Evolutionary conservation across 2,888 invertebrate genomes (phyloP).

Genomic region (Ernsta delagoae): DNA sequence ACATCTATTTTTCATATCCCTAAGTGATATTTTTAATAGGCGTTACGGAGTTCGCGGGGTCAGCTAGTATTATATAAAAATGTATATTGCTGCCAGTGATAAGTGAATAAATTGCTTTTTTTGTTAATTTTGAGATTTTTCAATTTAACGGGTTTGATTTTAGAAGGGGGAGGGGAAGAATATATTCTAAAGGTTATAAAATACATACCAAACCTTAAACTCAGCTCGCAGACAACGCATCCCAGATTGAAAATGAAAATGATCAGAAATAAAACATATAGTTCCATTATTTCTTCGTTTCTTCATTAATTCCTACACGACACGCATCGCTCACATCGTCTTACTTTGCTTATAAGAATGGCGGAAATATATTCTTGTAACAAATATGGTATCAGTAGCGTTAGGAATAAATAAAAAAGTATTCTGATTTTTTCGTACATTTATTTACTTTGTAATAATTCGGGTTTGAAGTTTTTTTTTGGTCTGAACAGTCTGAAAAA

Average conservation of each 20-base stretch:
- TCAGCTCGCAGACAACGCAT: constrained; percentile 66
- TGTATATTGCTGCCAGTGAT: too few relatives aligned
- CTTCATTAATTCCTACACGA: constrained; percentile 49
- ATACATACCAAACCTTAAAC: constrained; percentile 69
- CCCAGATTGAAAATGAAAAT: constrained; percentile 61
- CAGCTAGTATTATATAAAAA: too few relatives aligned
- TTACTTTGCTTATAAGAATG: constrained; percentile 68
- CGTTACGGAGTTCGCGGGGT: too few relatives aligned
- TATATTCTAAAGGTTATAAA: too few relatives aligned
- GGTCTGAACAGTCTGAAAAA: neutral
- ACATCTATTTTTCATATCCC: too few relatives aligned
- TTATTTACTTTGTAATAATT: neutral
- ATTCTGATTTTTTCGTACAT: constrained; percentile 74
- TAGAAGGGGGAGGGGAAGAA: too few relatives aligned
- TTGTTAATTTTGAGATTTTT: too few relatives aligned
- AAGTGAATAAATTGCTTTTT: too few relatives aligned
- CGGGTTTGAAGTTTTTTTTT: too few relatives aligned
- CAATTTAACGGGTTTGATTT: too few relatives aligned
- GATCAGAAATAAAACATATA: constrained; percentile 52
- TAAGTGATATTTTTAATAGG: too few relatives aligned
- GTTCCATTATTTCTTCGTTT: constrained; percentile 48
- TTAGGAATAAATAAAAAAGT: constrained; percentile 69
- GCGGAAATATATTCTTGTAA: constrained; percentile 76
- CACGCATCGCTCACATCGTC: constrained; percentile 55
- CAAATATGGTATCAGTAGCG: constrained; percentile 71